Conservation (phyloP, 2,113 vertebrate genomes). For the Rhinopomastus cyanomelas region DNA sequence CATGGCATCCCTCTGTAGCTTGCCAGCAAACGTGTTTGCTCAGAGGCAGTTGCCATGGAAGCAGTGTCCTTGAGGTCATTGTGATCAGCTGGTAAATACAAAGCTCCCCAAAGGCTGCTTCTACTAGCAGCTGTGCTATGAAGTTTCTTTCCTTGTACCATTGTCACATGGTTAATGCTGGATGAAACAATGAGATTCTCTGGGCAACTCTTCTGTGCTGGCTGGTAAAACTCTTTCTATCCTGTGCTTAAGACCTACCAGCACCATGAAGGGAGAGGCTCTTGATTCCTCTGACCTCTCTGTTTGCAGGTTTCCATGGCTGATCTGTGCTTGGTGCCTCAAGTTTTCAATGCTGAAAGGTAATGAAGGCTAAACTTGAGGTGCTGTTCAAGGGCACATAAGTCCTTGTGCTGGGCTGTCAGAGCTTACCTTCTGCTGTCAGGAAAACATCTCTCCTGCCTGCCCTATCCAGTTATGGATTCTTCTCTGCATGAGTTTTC, state of each 20-base stretch:
- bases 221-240: neutral
- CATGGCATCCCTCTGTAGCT: neutral
- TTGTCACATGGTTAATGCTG: neutral
- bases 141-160: neutral
- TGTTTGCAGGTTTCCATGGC: constrained; percentile 91
- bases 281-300: neutral
- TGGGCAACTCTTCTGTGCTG: neutral
- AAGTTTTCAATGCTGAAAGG: constrained; percentile 94
- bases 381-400: neutral
- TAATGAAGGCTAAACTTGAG: constrained; percentile 53
- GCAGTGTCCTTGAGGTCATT: neutral
- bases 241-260: neutral
- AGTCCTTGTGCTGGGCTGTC: neutral
- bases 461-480: neutral
- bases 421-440: neutral
- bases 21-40: neutral
- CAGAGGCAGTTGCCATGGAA: constrained; percentile 24
- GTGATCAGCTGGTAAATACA: neutral
- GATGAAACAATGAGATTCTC: neutral
- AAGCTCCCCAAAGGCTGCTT: neutral
- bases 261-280: neutral
- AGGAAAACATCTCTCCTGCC: neutral
- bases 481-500: neutral
- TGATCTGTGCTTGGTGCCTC: constrained; percentile 92
- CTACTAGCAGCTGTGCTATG: neutral